Evolutionary conservation across 2,797 vertebrate species (phyloP), one percentile per base, ranked within the genome.

Genomic region (Ataeniobius toweri): DNA sequence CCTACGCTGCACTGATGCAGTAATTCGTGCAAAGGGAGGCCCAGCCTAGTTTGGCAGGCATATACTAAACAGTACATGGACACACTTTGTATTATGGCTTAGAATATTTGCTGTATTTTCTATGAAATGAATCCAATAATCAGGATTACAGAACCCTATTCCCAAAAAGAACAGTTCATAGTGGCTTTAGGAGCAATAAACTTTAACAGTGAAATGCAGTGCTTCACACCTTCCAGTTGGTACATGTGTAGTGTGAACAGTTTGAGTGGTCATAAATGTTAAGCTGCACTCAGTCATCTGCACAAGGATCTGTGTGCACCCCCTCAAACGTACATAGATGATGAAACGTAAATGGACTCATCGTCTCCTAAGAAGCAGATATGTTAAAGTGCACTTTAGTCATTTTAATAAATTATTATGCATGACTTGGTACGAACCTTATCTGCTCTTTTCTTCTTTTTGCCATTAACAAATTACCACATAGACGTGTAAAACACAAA

Each of bases 401-500:
- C 12, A 51, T 75, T 50, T 41, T 4, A 51, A 18, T 22, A 39
- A 65, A 39, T 39, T 39, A 65, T 20, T 39, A 39, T 65, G 16
- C 28, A 36, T 16, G 3, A 36, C 28, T 20, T 16, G 28, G 59
- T 28, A 63, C 20, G 18, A 36, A 65, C 61, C 31, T 36, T 39
- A 39, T 65, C 36, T 39, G 31, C n/a, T 16, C 14, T 31, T 71
- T 67, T 22, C 53, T 55, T 18, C 20, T 3, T 26, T 76, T 41
- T 41, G 53, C 48, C 31, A 22, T 65, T 31, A 48, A 74, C 31
- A 74, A 74, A 58, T 39, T n/a, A n/a, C 26, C 20, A 18, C 12
- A 18, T 10, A 36, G 58, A 74, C 53, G n/a, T 12, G 69, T 48
- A 14, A 44, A 86, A 67, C 22, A 26, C 50, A 80, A 67, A 55